Evolutionary conservation across 2,797 vertebrate species (phyloP).

Genomic region (Podarcis siculus): DNA sequence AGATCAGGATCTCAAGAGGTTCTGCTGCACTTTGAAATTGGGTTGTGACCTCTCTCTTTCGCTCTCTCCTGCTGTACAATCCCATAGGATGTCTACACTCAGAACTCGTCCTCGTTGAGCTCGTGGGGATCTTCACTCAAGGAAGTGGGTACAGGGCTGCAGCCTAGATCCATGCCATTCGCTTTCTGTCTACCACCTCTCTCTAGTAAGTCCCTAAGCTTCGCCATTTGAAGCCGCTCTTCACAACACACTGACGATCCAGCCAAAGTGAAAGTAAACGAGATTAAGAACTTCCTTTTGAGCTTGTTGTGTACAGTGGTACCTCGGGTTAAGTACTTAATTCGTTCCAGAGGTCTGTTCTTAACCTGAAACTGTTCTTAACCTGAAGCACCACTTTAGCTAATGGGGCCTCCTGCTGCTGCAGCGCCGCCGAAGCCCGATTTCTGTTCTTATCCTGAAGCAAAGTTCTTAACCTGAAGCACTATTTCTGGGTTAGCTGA

Average conservation of each 20-base stretch:
- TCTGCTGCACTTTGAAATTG: background rate
- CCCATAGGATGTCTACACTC: too few species aligned
- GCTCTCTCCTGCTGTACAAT: background rate
- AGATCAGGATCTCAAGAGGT: background rate
- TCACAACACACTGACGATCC: background rate
- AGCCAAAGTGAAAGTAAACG: background rate
- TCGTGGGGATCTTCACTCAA: background rate
- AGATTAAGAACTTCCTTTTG: conserved; percentile 26
- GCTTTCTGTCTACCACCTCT: accelerated
- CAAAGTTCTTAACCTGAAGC: too few species aligned
- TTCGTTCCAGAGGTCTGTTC: too few species aligned
- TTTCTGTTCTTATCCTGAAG: too few species aligned
- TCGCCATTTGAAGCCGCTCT: background rate
- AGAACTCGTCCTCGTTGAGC: too few species aligned
- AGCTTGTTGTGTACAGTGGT: conserved; percentile 27
- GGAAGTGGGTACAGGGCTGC: background rate
- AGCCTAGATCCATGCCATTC: background rate
- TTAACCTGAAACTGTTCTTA: too few species aligned
- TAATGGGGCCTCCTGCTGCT: too few species aligned
- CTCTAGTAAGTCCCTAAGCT: background rate
- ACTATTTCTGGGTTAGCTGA: too few species aligned
- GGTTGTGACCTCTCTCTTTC: background rate
- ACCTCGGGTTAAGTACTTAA: too few species aligned
- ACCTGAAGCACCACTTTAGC: too few species aligned
- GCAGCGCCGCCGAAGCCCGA: too few species aligned